phyloP scores from a whole-genome alignment of 1,140 invertebrate species.

The Zaprionus davidi region DNA sequence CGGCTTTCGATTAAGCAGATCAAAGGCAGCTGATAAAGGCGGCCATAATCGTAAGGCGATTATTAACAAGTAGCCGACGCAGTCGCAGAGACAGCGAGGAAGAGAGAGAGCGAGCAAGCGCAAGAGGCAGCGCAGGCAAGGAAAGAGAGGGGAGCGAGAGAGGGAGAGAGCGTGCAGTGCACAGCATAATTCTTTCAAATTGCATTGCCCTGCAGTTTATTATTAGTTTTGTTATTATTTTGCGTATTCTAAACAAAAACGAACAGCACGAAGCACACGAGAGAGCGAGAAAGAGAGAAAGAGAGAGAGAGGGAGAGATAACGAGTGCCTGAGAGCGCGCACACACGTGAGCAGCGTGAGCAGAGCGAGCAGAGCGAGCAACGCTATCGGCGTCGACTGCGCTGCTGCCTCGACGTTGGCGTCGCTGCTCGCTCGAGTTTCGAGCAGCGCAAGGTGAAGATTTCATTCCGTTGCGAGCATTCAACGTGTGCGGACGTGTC shows the following conservation, averaged over 20 bases:
- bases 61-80: slow-evolving; percentile 69
- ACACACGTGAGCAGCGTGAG: background rate
- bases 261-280: slow-evolving; percentile 27
- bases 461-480: slow-evolving; percentile 76
- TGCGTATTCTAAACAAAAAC: slow-evolving; percentile 84
- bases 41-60: slow-evolving; percentile 61
- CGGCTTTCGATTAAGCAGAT: slow-evolving; percentile 81
- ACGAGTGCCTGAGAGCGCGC: slow-evolving; percentile 37
- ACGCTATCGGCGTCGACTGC: slow-evolving; percentile 19
- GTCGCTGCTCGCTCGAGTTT: slow-evolving; percentile 5
- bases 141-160: background rate
- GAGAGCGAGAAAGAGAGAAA: slow-evolving; percentile 22
- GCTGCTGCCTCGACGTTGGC: slow-evolving; percentile 29
- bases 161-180: slow-evolving; percentile 7
- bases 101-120: slow-evolving; percentile 3
- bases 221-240: slow-evolving; percentile 84
- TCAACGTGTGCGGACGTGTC: slow-evolving; percentile 63
- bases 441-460: slow-evolving; percentile 62
- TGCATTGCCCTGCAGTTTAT: slow-evolving; percentile 81
- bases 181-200: slow-evolving; percentile 67
- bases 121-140: background rate
- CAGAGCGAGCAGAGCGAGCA: background rate
- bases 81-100: background rate
- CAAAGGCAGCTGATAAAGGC: slow-evolving; percentile 66
- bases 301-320: slow-evolving; percentile 22